Conservation (phyloP, 2,113 vertebrate genomes). For the Rhineura floridana region DNA sequence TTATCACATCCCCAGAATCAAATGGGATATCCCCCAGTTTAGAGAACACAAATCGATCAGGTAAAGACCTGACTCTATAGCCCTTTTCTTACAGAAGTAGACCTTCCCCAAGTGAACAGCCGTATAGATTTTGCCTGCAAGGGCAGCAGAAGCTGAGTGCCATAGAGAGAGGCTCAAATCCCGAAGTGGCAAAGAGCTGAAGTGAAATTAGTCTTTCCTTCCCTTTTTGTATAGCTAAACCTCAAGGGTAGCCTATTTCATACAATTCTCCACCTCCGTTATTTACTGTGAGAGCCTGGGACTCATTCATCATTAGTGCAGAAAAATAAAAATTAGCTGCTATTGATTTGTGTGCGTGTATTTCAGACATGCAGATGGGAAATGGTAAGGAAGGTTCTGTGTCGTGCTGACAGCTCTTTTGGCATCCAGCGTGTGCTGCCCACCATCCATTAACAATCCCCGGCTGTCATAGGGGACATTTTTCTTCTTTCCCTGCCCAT, state of each 20-base stretch:
- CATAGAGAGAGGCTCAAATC: not conserved
- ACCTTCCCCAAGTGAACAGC: not conserved
- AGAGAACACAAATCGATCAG: not conserved
- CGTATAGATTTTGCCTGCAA: slow-evolving; percentile 2
- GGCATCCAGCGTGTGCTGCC: not conserved
- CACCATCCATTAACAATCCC: not conserved
- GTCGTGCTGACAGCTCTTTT: not conserved
- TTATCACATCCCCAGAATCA: accelerated
- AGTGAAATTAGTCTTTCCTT: not conserved
- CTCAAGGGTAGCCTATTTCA: slow-evolving; percentile 7
- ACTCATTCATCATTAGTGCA: not conserved
- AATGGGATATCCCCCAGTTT: not conserved
- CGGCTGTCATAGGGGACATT: not conserved
- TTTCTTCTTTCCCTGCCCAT: not conserved
- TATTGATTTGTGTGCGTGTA: not conserved
- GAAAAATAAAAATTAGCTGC: not conserved
- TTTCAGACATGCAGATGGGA: slow-evolving; percentile 28
- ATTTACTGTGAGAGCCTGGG: slow-evolving; percentile 1
- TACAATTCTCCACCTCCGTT: not conserved
- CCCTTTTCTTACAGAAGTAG: not conserved
- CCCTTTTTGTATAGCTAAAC: not conserved
- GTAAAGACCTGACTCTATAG: not conserved
- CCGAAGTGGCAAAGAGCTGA: slow-evolving; percentile 12
- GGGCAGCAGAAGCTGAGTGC: not conserved
- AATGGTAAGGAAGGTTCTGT: not conserved